Evolutionary conservation across 1,140 invertebrate genomes (phyloP), one percentile per base, ranked within the genome.

Genomic region (Euschistus heros): DNA sequence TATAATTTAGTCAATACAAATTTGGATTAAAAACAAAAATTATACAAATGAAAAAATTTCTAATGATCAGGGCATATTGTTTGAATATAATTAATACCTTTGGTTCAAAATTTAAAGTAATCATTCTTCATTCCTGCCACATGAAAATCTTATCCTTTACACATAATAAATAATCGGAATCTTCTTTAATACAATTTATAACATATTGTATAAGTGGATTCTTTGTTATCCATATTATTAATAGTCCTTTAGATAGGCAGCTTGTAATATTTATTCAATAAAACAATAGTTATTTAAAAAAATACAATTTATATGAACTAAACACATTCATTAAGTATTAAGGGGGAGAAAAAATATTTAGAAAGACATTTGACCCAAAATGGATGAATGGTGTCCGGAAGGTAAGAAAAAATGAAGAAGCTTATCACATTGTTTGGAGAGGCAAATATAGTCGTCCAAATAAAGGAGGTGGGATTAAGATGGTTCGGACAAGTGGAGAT

Each of bases 191-290:
- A 10, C 7, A 10, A 44, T 10, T 17, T 44, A 44, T 17, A 44
- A 10, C 42, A 17, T 10, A 44, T 10, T 44, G 17, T 10, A 44
- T 10, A 44, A 44, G 17, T 17, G 6, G 15, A 42, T 18, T 63
- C 2, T 13, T 50, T 17, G 26, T 63, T 15, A 66, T 64, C 65
- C 65, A 54, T 50, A 20, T 63, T 55, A 55, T n/a, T 27, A 64
- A 18, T 18, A 64, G 26, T 64, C 66, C 72, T 44, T n/a, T n/a
- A n/a, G n/a, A n/a, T n/a, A n/a, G n/a, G n/a, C n/a, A n/a, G n/a
- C n/a, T n/a, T n/a, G n/a, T n/a, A n/a, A n/a, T n/a, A n/a, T n/a
- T n/a, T n/a, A n/a, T n/a, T n/a, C n/a, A n/a, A n/a, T n/a, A n/a
- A 44, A 10, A 44, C 17, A 44, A 44, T 10, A 10, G 42, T 44